Evolutionary conservation across 2,113 vertebrate genomes (phyloP).

Genomic region (Noturus placidus): DNA sequence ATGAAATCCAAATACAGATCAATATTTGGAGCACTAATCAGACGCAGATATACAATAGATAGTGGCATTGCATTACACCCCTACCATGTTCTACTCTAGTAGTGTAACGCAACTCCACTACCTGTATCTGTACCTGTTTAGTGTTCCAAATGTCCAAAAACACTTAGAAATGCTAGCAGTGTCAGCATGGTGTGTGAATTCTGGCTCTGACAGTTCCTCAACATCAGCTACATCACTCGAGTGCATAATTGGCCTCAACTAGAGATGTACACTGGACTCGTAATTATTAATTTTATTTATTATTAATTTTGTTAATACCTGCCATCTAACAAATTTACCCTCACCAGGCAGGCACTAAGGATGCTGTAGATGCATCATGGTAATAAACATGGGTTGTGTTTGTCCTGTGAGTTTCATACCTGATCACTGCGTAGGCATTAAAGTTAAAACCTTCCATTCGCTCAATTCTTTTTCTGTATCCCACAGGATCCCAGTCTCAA

Average conservation of each 20-base stretch:
- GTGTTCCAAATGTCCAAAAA: not conserved
- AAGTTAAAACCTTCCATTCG: not conserved
- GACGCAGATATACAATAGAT: not conserved
- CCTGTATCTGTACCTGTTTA: not conserved
- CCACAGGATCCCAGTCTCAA: not conserved
- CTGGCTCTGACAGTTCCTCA: not conserved
- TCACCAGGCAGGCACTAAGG: not conserved
- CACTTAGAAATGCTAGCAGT: not conserved
- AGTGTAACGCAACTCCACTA: not conserved
- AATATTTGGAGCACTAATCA: not conserved
- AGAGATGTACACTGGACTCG: not conserved
- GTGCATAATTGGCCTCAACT: not conserved
- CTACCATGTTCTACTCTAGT: not conserved
- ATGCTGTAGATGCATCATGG: not conserved
- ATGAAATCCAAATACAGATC: not conserved
- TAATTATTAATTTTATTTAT: too few relatives aligned
- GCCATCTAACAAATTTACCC: not conserved
- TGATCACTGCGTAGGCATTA: not conserved
- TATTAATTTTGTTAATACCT: not conserved
- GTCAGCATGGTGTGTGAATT: not conserved
- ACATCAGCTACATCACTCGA: not conserved
- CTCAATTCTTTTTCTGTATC: not conserved
- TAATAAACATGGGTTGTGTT: not conserved
- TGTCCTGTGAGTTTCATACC: not conserved
- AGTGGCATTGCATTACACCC: not conserved